Evolutionary conservation across 2,888 invertebrate genomes (phyloP).

Genomic region (Hermaeophaga mercurialis): DNA sequence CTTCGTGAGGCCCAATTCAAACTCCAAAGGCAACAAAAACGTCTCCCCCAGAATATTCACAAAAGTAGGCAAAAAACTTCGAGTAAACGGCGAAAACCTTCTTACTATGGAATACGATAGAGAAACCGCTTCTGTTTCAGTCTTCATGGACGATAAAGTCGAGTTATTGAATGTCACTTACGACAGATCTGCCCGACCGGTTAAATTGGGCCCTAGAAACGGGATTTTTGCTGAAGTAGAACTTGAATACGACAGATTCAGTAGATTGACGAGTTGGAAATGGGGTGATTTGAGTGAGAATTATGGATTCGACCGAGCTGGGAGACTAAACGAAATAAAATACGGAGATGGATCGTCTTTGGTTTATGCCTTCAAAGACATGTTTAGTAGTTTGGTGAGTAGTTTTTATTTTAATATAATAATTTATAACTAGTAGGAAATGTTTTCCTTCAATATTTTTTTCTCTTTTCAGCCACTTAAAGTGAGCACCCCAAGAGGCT

Average conservation of each 20-base stretch:
- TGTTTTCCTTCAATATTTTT: neutral
- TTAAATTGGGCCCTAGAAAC: slow-evolving; percentile 83
- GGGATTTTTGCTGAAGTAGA: slow-evolving; percentile 89
- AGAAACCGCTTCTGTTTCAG: slow-evolving; percentile 82
- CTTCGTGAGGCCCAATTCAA: slow-evolving; percentile 78
- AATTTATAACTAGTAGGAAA: too few relatives aligned
- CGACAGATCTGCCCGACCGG: slow-evolving; percentile 81
- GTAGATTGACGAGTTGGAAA: slow-evolving; percentile 86
- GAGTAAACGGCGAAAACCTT: slow-evolving; percentile 91
- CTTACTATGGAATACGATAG: slow-evolving; percentile 90
- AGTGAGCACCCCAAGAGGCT: slow-evolving; percentile 90
- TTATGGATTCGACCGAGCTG: slow-evolving; percentile 88
- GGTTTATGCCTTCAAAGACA: slow-evolving; percentile 90
- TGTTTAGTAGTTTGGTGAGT: slow-evolving; percentile 78
- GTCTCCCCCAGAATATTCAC: slow-evolving; percentile 69
- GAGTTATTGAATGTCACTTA: slow-evolving; percentile 87
- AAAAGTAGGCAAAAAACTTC: slow-evolving; percentile 82
- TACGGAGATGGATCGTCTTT: slow-evolving; percentile 90
- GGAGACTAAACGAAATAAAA: slow-evolving; percentile 86
- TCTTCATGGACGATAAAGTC: slow-evolving; percentile 85
- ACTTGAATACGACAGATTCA: slow-evolving; percentile 89
- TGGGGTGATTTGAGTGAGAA: slow-evolving; percentile 92
- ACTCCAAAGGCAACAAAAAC: slow-evolving; percentile 65
- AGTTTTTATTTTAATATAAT: too few relatives aligned
- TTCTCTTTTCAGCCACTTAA: slow-evolving; percentile 73